These are phyloP conservation scores for Drosophila arizonae DNA, from an alignment of 1,140 invertebrate genomes.

Conservation along the genomic window DNA sequence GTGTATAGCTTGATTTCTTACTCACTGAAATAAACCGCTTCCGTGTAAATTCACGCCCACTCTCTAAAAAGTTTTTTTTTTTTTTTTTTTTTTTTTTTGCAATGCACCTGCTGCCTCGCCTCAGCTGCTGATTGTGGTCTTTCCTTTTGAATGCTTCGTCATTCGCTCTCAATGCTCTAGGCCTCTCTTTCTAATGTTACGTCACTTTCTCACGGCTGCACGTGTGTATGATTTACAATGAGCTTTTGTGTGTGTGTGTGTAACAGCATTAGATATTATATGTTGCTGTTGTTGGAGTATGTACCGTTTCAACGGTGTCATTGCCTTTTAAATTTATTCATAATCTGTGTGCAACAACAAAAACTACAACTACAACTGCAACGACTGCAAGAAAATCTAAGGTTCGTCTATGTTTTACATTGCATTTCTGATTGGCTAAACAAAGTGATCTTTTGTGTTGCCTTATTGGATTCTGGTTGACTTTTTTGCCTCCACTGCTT, in stretches of 20 bases:
- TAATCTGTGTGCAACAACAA: conserved; percentile 21
- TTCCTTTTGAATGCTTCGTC: conserved; percentile 38
- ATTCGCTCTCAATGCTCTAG: conserved; percentile 34
- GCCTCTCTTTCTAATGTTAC: conserved; percentile 71
- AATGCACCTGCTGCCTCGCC: conserved; percentile 38
- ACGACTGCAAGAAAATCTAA: conserved; percentile 1
- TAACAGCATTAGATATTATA: conserved; percentile 29
- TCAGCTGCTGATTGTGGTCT: conserved; percentile 51
- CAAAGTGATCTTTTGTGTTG: conserved; percentile 22
- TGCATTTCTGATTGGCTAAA: conserved; percentile 26
- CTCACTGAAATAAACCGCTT: conserved; percentile 4
- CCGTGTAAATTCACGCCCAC: background rate
- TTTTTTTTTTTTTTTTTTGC: conserved; percentile 3
- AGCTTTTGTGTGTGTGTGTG: conserved; percentile 25
- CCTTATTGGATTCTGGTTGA: conserved; percentile 46
- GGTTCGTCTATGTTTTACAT: conserved; percentile 12
- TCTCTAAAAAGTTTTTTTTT: background rate
- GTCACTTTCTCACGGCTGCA: conserved; percentile 77
- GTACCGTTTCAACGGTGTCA: conserved; percentile 44
- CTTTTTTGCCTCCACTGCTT: conserved; percentile 19
- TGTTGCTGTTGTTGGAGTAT: conserved; percentile 37
- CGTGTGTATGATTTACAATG: conserved; percentile 53
- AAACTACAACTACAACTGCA: background rate
- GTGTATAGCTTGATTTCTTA: conserved; percentile 10
- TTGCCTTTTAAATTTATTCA: conserved; percentile 66